Base-by-base conservation (phyloP, 2,113 vertebrate genomes). In the Aspidoscelis tigris region DNA sequence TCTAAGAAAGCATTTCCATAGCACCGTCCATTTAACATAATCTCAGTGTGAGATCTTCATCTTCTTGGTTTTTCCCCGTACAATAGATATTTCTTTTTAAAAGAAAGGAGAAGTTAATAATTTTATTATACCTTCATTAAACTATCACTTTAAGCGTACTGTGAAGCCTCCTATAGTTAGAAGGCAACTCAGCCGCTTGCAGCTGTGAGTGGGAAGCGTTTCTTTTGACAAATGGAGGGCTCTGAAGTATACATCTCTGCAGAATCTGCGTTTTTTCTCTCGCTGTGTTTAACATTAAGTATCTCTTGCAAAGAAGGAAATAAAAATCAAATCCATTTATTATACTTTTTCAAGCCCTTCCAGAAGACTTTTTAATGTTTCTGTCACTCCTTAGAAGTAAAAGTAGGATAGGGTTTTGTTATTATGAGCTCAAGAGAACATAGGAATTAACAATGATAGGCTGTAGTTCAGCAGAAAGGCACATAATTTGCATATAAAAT, bases 161-260 rank as follows among this genome's bases (percentile, higher is more conserved):
- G 79, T 91, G 64, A 84, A 91, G 75, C 91, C 85, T 89, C 92
- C 91, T 81, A 91, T 86, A 75, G 88, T 78, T n/a, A 74, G 0
- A 78, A 88, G 81, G 78, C 58, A 89, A 39, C 66, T 91, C 86
- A 88, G 78, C 81, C 77, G 73, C 26, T 84, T 89, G 47, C 84
- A 90, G 83, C 77, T 88, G 71, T 81, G 87, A 89, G 86, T 89
- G 90, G 89, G 89, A 92, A 88, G 90, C 33, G 78, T 86, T 91
- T 92, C 76, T 70, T 61, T 53, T 89, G 79, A 47, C 0, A 18
- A 90, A 88, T 86, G 86, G 87, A 1, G 83, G 80, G 81, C 66
- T 77, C 70, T 72, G 80, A 80, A 55, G 53, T 82, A 83, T 84
- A 81, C 21, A 47, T 88, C 88, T 88, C 79, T 88, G 10, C 26